phyloP scores from a whole-genome alignment of 2,888 invertebrate genomes.

The Protodeltote pygarga region DNA sequence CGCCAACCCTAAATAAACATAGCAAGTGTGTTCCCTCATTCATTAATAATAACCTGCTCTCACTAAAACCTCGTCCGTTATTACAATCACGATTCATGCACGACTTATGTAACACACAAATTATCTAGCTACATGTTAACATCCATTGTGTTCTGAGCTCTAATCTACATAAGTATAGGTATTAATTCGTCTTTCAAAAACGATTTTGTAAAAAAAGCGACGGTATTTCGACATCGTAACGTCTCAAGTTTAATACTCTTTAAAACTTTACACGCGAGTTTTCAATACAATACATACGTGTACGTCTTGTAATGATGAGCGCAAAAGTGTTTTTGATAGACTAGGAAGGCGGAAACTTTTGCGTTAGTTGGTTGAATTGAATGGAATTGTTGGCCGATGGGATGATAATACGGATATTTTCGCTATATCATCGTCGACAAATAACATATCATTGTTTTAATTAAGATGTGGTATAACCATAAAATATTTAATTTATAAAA shows the following conservation, averaged over 20 bases:
- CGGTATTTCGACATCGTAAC: slow-evolving; percentile 70
- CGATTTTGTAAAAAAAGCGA: slow-evolving; percentile 77
- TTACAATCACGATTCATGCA: slow-evolving; percentile 78
- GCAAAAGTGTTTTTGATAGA: slow-evolving; percentile 46
- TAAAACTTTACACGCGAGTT: slow-evolving; percentile 58
- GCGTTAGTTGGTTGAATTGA: not conserved
- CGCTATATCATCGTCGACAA: no score
- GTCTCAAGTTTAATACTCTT: slow-evolving; percentile 57
- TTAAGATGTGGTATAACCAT: slow-evolving; percentile 10
- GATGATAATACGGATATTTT: no score
- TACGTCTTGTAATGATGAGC: slow-evolving; percentile 50
- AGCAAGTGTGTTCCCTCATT: slow-evolving; percentile 74
- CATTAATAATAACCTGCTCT: slow-evolving; percentile 80
- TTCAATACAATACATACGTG: slow-evolving; percentile 74
- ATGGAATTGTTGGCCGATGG: no score
- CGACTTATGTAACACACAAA: slow-evolving; percentile 80
- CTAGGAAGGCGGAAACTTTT: not conserved
- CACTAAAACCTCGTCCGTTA: slow-evolving; percentile 68
- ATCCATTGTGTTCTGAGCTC: slow-evolving; percentile 76
- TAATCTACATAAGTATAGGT: slow-evolving; percentile 86
- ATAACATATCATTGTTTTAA: not conserved
- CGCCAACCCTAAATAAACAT: slow-evolving; percentile 51
- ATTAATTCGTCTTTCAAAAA: slow-evolving; percentile 85
- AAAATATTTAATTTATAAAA: slow-evolving; percentile 26
- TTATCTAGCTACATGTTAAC: slow-evolving; percentile 80